These are phyloP conservation scores for Camptogramma bilineatum DNA, from an alignment of 2,888 invertebrate genomes.

Conservation along the genomic window DNA sequence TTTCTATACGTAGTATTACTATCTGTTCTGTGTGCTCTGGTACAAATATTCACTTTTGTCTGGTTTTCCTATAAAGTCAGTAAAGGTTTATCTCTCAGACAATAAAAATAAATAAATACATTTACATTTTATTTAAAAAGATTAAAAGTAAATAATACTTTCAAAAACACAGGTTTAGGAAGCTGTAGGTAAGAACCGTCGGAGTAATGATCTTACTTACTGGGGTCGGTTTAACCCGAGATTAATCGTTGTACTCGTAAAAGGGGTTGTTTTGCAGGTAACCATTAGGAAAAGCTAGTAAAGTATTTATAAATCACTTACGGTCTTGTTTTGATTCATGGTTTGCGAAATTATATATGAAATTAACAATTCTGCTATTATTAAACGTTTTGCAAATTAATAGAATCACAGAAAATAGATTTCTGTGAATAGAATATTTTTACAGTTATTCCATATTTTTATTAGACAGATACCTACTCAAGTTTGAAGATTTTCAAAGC, in stretches of 20 bases:
- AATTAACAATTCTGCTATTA: background rate
- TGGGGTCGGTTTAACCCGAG: conserved; percentile 23
- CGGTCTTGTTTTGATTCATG: background rate
- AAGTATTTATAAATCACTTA: conserved; percentile 14
- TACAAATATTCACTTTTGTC: too few relatives aligned
- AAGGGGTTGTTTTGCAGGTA: conserved; percentile 10
- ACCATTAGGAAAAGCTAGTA: conserved; percentile 1
- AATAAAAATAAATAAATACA: too few relatives aligned
- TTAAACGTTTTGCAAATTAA: too few relatives aligned
- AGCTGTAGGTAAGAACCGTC: conserved; percentile 19
- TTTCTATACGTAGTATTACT: too few relatives aligned
- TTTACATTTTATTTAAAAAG: background rate
- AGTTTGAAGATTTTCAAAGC: too few relatives aligned
- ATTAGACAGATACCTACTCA: too few relatives aligned
- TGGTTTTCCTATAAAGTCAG: too few relatives aligned
- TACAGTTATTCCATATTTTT: too few relatives aligned
- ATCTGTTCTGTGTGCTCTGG: too few relatives aligned
- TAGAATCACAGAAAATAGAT: too few relatives aligned
- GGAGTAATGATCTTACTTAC: conserved; percentile 31
- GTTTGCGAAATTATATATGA: background rate
- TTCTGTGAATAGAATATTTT: too few relatives aligned
- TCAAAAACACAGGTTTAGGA: background rate
- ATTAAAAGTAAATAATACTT: background rate
- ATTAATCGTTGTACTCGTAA: conserved; percentile 19
- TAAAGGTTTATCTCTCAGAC: too few relatives aligned